Percentiles rank a stretch among this genome's conserved stretches.
Conservation (phyloP, 2,888 invertebrate species). For the Octonoba sinensis region DNA sequence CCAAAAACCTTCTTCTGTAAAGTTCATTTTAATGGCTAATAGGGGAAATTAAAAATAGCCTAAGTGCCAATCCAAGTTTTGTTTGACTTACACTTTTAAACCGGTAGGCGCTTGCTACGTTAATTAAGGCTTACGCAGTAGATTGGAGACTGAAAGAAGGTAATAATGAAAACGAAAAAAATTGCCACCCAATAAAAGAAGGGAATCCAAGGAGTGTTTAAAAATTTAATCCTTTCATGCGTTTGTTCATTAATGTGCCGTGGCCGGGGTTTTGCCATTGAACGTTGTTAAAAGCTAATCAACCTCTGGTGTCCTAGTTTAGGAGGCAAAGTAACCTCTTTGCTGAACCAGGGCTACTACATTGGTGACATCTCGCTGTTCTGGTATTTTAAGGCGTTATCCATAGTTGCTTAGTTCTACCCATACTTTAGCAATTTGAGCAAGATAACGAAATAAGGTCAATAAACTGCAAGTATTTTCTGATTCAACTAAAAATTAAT, state of each 20-base stretch:
- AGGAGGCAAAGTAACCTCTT: not conserved
- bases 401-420: no score
- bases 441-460: no score
- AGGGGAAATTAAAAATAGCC: slow-evolving; percentile 60
- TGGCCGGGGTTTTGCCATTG: slow-evolving; percentile 18
- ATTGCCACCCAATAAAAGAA: slow-evolving; percentile 17
- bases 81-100: slow-evolving; percentile 64
- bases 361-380: not conserved
- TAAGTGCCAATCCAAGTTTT: slow-evolving; percentile 64
- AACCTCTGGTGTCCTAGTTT: slow-evolving; percentile 20
- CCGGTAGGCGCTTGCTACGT: slow-evolving; percentile 17
- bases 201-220: not conserved
- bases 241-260: slow-evolving; percentile 54
- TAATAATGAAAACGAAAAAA: slow-evolving; percentile 13
- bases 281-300: slow-evolving; percentile 28
- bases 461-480: no score
- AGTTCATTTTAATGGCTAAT: slow-evolving; percentile 59
- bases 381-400: no score
- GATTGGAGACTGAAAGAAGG: slow-evolving; percentile 31
- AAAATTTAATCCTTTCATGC: slow-evolving; percentile 42
- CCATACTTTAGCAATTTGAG: no score
- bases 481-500: no score
- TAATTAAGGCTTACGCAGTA: slow-evolving; percentile 49
- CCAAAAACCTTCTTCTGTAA: slow-evolving; percentile 47
- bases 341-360: not conserved